Conservation (phyloP, 2,797 vertebrate genomes). For the Melanogrammus aeglefinus region DNA sequence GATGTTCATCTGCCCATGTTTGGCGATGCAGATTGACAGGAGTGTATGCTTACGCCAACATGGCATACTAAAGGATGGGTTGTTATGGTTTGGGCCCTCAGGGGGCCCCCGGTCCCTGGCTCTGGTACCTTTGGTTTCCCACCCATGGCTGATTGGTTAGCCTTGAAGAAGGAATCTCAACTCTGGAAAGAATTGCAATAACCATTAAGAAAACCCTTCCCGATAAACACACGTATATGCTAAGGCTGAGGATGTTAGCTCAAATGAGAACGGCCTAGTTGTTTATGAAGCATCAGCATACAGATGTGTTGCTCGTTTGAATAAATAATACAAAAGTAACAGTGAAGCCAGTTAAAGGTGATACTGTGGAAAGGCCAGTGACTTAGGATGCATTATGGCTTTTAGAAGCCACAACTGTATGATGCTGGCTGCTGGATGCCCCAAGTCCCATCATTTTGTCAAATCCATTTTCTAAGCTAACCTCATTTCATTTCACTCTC, state of each 20-base stretch:
- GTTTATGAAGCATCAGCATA: background rate
- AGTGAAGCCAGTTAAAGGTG: background rate
- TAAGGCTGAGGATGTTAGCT: background rate
- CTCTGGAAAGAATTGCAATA: constrained; percentile 5
- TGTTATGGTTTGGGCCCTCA: constrained; percentile 40
- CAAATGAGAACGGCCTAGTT: background rate
- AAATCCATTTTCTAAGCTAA: constrained; percentile 67
- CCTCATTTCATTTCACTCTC: constrained; percentile 67
- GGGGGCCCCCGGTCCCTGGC: constrained; percentile 36
- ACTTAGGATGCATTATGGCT: constrained; percentile 36
- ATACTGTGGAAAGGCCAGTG: constrained; percentile 35
- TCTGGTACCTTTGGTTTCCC: constrained; percentile 38
- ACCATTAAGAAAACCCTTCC: background rate
- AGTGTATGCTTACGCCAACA: constrained; percentile 49
- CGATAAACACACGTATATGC: background rate
- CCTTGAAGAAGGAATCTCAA: constrained; percentile 22
- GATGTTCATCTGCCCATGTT: constrained; percentile 69
- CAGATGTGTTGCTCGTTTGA: background rate
- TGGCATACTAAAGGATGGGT: constrained; percentile 32
- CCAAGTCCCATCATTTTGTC: constrained; percentile 41
- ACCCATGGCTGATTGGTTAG: constrained; percentile 32
- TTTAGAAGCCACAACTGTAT: constrained; percentile 49
- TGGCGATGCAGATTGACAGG: constrained; percentile 69
- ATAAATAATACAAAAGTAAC: background rate
- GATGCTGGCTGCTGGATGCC: constrained; percentile 29